Conservation (phyloP, 2,888 invertebrate species). For the Anoplius nigerrimus region DNA sequence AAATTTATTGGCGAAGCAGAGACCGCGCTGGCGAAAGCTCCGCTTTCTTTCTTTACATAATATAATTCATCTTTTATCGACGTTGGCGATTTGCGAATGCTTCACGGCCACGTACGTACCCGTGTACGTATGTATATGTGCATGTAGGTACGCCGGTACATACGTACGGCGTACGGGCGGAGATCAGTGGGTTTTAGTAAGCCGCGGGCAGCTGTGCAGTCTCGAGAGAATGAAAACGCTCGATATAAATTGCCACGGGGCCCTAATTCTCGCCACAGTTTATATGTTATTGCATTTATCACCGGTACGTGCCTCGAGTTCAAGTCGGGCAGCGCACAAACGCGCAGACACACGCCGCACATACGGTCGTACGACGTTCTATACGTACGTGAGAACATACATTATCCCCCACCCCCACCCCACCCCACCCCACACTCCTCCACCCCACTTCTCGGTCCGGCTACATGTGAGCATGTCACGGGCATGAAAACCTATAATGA, state of each 20-base stretch:
- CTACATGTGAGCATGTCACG: constrained; percentile 24
- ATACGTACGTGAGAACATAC: constrained; percentile 59
- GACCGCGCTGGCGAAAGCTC: no score
- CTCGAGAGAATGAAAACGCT: constrained; percentile 54
- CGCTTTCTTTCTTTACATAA: constrained; percentile 35
- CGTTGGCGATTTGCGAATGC: constrained; percentile 44
- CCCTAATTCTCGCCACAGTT: constrained; percentile 72
- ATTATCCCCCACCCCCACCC: no score
- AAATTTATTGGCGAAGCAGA: no score
- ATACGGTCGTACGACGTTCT: constrained; percentile 46
- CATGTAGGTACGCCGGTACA: no score
- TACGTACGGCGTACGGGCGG: constrained; percentile 1
- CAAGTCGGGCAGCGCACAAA: constrained; percentile 27
- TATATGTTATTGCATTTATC: constrained; percentile 73
- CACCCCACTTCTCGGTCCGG: no score
- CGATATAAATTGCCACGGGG: constrained; percentile 69
- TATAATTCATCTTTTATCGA: constrained; percentile 52
- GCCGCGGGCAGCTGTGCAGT: constrained; percentile 19
- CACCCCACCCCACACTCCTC: no score
- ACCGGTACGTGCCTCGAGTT: constrained; percentile 66
- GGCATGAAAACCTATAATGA: constrained; percentile 41
- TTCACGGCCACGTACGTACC: no score
- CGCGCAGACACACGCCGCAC: constrained; percentile 47
- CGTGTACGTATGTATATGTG: no score
- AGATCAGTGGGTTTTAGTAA: constrained; percentile 36